These are phyloP conservation scores for Platyscapa corneri DNA, from an alignment of 1,140 invertebrate species.

Conservation along the genomic window DNA sequence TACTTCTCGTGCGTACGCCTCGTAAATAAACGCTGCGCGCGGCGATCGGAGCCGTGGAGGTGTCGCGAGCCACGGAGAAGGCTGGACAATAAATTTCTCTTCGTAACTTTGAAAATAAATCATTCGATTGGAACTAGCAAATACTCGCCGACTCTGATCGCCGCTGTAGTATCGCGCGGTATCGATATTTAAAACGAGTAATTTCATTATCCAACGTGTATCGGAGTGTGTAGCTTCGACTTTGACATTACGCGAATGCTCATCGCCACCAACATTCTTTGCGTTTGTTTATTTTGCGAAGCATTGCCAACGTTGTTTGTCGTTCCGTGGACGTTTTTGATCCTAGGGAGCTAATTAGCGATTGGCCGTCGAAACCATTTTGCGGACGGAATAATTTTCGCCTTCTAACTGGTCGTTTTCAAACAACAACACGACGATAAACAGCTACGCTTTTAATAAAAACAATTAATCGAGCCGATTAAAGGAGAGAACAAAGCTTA, in stretches of 20 bases:
- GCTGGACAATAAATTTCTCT: slow-evolving; percentile 21
- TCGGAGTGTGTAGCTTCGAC: slow-evolving; percentile 1
- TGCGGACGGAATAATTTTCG: background rate
- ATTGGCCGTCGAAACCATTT: background rate
- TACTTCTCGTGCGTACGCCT: background rate
- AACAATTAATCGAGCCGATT: too few relatives aligned
- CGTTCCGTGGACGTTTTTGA: background rate
- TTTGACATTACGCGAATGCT: background rate
- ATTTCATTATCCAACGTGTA: slow-evolving; percentile 22
- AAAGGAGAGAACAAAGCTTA: too few relatives aligned
- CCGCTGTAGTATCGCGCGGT: background rate
- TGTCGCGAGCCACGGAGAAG: background rate
- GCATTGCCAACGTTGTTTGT: background rate
- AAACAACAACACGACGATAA: too few relatives aligned
- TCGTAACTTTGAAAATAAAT: background rate
- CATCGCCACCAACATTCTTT: background rate
- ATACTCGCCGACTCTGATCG: background rate
- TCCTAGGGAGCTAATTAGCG: background rate
- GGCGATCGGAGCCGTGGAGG: background rate
- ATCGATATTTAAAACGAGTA: background rate
- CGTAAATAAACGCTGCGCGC: background rate
- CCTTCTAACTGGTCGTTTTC: too few relatives aligned
- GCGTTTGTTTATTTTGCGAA: background rate
- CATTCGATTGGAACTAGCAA: slow-evolving; percentile 1
- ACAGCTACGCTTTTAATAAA: too few relatives aligned